Percentiles rank a stretch among this genome's conserved stretches.
phyloP scores from a whole-genome alignment of 2,113 vertebrate species.

The Rafetus swinhoei region DNA sequence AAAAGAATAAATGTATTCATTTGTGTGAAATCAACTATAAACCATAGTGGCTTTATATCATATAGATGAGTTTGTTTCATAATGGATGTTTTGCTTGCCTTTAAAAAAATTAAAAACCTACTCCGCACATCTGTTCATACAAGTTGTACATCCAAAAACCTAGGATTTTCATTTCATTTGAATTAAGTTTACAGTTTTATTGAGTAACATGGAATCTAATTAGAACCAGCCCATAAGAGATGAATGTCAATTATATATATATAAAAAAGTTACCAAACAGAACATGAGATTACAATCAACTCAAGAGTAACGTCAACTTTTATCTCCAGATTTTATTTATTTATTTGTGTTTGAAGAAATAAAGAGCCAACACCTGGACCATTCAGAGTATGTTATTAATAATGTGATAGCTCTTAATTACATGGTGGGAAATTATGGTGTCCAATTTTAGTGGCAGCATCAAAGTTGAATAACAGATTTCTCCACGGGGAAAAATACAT shows the following conservation, averaged over 20 bases:
- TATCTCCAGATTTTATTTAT: conserved; percentile 7
- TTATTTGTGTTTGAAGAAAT: conserved; percentile 30
- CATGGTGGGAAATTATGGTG: background rate
- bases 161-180: conserved; percentile 69
- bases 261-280: background rate
- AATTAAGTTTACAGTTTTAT: conserved; percentile 69
- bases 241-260: conserved; percentile 21
- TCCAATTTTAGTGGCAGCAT: background rate
- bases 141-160: conserved; percentile 16
- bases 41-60: conserved; percentile 14
- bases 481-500: background rate
- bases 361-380: background rate
- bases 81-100: background rate
- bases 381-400: background rate
- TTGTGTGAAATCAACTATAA: conserved; percentile 38
- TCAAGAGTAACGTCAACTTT: conserved; percentile 15
- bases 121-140: conserved; percentile 34
- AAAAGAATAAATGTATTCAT: background rate
- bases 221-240: conserved; percentile 45
- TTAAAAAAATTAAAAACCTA: background rate
- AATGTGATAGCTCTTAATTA: background rate
- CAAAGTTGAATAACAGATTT: background rate
- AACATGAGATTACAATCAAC: conserved; percentile 44
- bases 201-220: conserved; percentile 73
- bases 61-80: conserved; percentile 10